phyloP scores from a whole-genome alignment of 2,797 vertebrate species.

The Pipistrellus pygmaeus region DNA sequence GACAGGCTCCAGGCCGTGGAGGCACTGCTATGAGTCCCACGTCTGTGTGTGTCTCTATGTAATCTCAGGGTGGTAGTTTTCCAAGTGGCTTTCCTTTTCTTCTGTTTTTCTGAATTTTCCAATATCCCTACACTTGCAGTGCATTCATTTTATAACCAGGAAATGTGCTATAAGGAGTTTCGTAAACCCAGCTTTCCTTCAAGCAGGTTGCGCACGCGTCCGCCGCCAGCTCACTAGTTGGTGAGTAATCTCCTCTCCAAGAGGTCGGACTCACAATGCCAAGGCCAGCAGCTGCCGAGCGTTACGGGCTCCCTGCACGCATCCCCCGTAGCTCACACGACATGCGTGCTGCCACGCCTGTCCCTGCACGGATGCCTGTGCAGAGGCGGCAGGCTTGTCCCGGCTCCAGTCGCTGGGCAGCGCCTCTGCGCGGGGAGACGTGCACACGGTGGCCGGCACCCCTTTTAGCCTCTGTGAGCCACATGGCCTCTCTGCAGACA shows the following conservation, averaged over 20 bases:
- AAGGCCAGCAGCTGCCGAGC: background rate
- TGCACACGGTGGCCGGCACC: accelerated
- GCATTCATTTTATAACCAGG: background rate
- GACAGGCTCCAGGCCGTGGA: background rate
- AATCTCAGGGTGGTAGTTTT: background rate
- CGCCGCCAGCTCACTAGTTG: background rate
- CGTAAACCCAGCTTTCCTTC: background rate
- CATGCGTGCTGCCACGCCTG: background rate
- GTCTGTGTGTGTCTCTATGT: background rate
- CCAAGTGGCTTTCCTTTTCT: conserved; percentile 27
- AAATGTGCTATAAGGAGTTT: background rate
- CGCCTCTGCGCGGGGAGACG: background rate
- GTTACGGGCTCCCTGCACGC: background rate
- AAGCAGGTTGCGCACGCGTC: background rate
- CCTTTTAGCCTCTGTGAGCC: background rate
- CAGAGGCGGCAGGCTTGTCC: background rate
- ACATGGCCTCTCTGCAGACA: too few relatives aligned
- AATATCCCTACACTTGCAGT: background rate
- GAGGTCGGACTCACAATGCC: background rate
- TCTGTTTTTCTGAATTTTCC: background rate
- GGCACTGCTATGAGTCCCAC: background rate
- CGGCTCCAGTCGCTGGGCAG: background rate
- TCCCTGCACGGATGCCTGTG: background rate
- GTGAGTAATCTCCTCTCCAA: accelerated
- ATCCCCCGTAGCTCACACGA: background rate